Conservation (phyloP, 2,113 vertebrate species). For the Myodes glareolus region DNA sequence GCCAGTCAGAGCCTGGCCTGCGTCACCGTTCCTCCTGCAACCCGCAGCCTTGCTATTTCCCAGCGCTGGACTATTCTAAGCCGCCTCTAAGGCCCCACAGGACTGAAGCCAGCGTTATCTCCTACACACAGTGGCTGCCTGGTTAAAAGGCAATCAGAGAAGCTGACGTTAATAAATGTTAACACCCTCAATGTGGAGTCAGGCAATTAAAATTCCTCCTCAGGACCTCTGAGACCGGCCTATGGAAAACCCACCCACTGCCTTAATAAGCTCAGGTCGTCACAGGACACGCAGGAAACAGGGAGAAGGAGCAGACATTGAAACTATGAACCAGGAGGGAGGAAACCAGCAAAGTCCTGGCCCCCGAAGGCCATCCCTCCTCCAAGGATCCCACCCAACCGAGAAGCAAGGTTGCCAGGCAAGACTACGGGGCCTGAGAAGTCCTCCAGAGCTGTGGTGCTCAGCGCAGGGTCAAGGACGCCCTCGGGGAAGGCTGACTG, state of each 20-base stretch:
- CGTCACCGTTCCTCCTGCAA: neutral
- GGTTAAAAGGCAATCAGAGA: conserved; percentile 96
- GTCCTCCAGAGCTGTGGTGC: neutral
- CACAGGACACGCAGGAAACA: conserved; percentile 38
- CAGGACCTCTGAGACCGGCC: conserved; percentile 81
- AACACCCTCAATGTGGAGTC: conserved; percentile 89
- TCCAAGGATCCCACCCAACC: neutral
- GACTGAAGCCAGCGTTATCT: conserved; percentile 91
- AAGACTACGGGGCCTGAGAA: neutral
- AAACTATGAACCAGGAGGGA: conserved; percentile 1
- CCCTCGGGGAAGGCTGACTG: neutral
- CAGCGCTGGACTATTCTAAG: conserved; percentile 91
- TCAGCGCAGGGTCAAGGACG: neutral
- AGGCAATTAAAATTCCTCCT: conserved; percentile 89
- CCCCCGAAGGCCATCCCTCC: neutral
- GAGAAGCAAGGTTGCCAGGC: neutral
- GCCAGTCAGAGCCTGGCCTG: neutral
- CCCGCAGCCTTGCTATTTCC: conserved; percentile 66
- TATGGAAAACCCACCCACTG: conserved; percentile 81
- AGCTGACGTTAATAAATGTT: conserved; percentile 94
- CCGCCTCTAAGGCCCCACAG: conserved; percentile 86
- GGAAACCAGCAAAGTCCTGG: neutral
- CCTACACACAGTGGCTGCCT: conserved; percentile 89
- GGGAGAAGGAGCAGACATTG: conserved; percentile 34
- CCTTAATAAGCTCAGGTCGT: conserved; percentile 67